phyloP scores from a whole-genome alignment of 2,888 invertebrate species.

The Eupithecia centaureata region DNA sequence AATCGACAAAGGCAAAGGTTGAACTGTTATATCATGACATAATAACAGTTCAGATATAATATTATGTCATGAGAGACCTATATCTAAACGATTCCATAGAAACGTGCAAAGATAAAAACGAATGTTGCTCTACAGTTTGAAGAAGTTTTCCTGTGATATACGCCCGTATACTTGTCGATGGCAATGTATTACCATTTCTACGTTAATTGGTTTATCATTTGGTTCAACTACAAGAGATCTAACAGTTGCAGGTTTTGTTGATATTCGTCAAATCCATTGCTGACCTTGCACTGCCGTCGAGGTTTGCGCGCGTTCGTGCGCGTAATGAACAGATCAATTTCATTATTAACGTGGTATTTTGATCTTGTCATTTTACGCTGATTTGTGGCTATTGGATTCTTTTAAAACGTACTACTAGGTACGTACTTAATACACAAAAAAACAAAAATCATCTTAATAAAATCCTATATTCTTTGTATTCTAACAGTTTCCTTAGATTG shows the following conservation, averaged over 20 bases:
- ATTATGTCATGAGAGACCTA: too few species aligned
- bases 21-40: too few species aligned
- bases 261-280: conserved; percentile 28
- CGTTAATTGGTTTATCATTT: not conserved
- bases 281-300: conserved; percentile 23
- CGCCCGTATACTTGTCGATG: too few species aligned
- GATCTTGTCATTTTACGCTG: conserved; percentile 52
- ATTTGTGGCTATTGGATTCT: conserved; percentile 32
- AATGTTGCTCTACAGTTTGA: too few species aligned
- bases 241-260: not conserved
- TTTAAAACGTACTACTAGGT: not conserved
- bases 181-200: not conserved
- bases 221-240: not conserved
- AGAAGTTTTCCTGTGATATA: not conserved
- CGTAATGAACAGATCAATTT: conserved; percentile 58
- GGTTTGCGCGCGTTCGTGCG: conserved; percentile 59
- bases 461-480: not conserved
- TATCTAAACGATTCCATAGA: too few species aligned
- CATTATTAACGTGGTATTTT: conserved; percentile 52
- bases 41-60: too few species aligned
- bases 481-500: too few species aligned
- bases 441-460: too few species aligned
- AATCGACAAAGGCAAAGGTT: too few species aligned
- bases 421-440: too few species aligned
- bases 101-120: too few species aligned